These are phyloP conservation scores for Macroglossus sobrinus DNA, from an alignment of 2,113 vertebrate species.

Conservation along the genomic window DNA sequence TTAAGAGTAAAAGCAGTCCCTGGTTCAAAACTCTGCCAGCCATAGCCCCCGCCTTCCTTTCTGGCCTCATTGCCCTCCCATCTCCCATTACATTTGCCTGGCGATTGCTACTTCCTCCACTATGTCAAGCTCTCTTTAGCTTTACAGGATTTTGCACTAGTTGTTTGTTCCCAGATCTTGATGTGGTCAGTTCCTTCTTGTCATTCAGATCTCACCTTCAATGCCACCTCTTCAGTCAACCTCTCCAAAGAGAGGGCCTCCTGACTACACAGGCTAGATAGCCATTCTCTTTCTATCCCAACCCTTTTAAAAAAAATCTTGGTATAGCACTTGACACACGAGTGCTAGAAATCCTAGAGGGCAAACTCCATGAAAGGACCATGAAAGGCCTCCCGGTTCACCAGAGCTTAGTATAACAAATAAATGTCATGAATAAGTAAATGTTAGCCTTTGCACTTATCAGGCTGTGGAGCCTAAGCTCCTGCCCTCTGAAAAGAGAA, in stretches of 20 bases:
- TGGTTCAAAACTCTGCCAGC: not conserved
- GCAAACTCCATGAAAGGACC: not conserved
- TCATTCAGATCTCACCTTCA: not conserved
- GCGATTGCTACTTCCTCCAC: not conserved
- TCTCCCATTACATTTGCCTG: not conserved
- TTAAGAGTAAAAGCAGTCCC: not conserved
- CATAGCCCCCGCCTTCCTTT: not conserved
- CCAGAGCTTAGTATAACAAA: not conserved
- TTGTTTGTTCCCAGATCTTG: not conserved
- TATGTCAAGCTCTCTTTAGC: not conserved
- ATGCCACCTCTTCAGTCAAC: not conserved
- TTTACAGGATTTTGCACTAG: not conserved
- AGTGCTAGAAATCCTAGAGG: not conserved
- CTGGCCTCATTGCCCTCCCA: not conserved
- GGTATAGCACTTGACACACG: not conserved
- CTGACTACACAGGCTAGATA: not conserved
- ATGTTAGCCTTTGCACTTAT: not conserved
- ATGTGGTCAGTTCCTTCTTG: not conserved
- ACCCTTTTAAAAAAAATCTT: not conserved
- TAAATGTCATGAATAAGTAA: not conserved
- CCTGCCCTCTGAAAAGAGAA: not conserved
- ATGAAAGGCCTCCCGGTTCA: not conserved
- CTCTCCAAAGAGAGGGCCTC: not conserved
- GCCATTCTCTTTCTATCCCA: not conserved
- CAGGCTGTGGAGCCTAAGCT: not conserved